Conservation (phyloP, 1,140 invertebrate species). For the Carposina sasakii region DNA sequence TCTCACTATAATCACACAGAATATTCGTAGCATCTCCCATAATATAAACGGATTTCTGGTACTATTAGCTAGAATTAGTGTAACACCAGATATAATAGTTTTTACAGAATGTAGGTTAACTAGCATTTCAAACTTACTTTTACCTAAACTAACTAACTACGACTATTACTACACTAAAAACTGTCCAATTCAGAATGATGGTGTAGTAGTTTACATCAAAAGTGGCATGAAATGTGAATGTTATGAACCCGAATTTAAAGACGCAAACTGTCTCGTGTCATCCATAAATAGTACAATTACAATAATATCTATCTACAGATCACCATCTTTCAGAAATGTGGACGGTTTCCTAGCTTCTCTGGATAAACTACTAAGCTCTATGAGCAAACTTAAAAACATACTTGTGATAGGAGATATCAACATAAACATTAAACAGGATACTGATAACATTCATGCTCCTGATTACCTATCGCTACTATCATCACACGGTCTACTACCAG, state of each 20-base stretch:
- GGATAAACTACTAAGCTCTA: background rate
- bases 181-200: background rate
- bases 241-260: background rate
- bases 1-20: constrained; percentile 1
- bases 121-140: background rate
- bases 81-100: constrained; percentile 8
- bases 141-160: background rate
- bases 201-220: background rate
- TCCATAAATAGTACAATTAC: background rate
- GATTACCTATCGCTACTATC: constrained; percentile 4
- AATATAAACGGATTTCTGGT: background rate
- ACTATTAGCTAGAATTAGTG: background rate
- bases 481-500: constrained; percentile 12
- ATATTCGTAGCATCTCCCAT: constrained; percentile 4
- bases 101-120: constrained; percentile 13
- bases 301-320: background rate
- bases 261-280: background rate
- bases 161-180: background rate
- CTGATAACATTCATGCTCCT: background rate
- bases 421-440: background rate
- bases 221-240: background rate
- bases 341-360: background rate
- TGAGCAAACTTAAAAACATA: constrained; percentile 7
- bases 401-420: constrained; percentile 14
- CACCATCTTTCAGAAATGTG: background rate